Evolutionary conservation across 2,797 vertebrate genomes (phyloP).

Genomic region (Hoplostethus atlanticus): DNA sequence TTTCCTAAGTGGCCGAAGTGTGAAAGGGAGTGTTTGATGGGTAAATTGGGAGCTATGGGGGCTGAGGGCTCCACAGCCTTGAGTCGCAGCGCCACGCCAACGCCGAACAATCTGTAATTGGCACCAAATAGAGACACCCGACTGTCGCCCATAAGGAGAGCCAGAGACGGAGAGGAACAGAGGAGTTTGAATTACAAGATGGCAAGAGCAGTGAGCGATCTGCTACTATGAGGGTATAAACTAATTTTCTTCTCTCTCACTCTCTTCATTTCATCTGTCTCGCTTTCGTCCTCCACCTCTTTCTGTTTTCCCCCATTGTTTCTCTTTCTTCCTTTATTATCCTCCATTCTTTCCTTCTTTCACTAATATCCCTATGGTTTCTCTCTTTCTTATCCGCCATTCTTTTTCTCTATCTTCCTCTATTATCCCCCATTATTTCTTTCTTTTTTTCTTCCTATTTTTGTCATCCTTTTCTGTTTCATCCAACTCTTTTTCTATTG

Average conservation of each 20-base stretch:
- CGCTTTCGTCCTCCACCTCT: conserved; percentile 28
- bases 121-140: conserved; percentile 73
- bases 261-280: conserved; percentile 49
- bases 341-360: background rate
- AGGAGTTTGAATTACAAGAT: conserved; percentile 58
- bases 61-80: conserved; percentile 65
- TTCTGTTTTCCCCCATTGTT: conserved; percentile 1
- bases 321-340: too few relatives aligned
- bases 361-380: too few relatives aligned
- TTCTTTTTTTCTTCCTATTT: background rate
- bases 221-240: conserved; percentile 46
- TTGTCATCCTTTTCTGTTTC: too few relatives aligned
- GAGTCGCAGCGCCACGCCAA: conserved; percentile 64
- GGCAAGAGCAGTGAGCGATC: conserved; percentile 49
- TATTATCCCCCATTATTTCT: background rate
- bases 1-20: conserved; percentile 59
- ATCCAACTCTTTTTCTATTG: too few relatives aligned
- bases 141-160: conserved; percentile 68
- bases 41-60: conserved; percentile 73
- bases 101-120: conserved; percentile 77
- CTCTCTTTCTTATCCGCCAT: background rate
- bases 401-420: background rate
- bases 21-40: conserved; percentile 68
- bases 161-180: conserved; percentile 57
- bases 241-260: conserved; percentile 22